Evolutionary conservation across 2,797 vertebrate species (phyloP).

Genomic region (Tinamus major): DNA sequence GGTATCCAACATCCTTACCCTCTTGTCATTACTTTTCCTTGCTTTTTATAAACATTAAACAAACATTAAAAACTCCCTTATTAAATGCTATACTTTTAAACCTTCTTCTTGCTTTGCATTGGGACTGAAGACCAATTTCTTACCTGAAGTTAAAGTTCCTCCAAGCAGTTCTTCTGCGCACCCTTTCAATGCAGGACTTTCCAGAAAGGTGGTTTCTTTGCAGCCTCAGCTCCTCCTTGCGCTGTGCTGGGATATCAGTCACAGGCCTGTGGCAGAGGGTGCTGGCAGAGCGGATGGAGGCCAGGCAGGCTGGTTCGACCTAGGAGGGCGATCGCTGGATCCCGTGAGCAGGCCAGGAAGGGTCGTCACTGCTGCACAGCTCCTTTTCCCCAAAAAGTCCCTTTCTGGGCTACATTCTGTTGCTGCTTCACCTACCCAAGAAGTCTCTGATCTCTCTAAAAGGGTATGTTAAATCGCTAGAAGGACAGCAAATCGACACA

Average conservation of each 20-base stretch:
- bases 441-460: neutral
- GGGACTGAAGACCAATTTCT: neutral
- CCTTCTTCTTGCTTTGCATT: neutral
- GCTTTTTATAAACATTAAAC: neutral
- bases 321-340: too few species aligned
- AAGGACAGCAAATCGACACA: neutral
- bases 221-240: neutral
- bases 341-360: neutral
- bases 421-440: neutral
- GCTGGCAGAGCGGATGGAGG: neutral
- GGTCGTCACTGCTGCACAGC: neutral
- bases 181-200: neutral
- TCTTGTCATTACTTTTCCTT: neutral
- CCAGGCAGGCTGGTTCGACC: neutral
- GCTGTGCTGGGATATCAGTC: neutral
- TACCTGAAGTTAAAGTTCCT: neutral
- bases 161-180: neutral
- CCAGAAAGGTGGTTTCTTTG: neutral
- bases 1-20: neutral
- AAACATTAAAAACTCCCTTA: neutral
- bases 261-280: neutral
- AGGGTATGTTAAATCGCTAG: neutral
- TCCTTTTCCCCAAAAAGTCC: neutral
- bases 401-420: neutral
- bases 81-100: neutral